These are phyloP conservation scores for Muschampia plurimacula DNA, from an alignment of 2,888 invertebrate species.

Conservation along the genomic window DNA sequence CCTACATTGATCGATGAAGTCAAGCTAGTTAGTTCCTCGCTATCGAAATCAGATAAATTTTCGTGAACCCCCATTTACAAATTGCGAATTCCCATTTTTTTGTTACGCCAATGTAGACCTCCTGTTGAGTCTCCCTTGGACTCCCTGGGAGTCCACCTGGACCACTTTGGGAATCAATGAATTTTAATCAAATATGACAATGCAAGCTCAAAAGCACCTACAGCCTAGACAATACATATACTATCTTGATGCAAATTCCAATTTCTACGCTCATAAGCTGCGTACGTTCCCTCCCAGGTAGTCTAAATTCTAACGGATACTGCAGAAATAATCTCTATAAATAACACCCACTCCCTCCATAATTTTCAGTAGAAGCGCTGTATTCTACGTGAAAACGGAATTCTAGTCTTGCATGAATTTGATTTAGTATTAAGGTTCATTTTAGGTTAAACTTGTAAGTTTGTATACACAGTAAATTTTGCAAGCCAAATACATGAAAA, in stretches of 20 bases:
- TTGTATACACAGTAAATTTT: neutral
- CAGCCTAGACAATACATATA: no score
- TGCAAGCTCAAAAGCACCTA: no score
- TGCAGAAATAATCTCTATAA: constrained; percentile 25
- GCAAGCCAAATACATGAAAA: neutral
- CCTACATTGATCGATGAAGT: no score
- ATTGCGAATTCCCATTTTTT: no score
- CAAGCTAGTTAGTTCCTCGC: no score
- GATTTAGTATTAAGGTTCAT: constrained; percentile 18
- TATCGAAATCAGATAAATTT: no score
- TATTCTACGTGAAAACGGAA: constrained; percentile 11
- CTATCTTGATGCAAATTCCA: neutral
- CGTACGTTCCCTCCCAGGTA: constrained; percentile 7
- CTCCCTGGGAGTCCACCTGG: no score
- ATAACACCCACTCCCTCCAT: constrained; percentile 13
- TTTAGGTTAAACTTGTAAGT: constrained; percentile 14
- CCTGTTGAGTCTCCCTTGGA: no score
- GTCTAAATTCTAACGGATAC: neutral
- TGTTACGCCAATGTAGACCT: no score
- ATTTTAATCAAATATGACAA: no score
- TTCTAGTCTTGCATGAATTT: constrained; percentile 22
- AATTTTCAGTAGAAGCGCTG: neutral
- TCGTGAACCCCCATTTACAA: no score
- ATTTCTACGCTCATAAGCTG: neutral
- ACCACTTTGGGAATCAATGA: no score